Evolutionary conservation across 1,140 invertebrate genomes (phyloP), one percentile per base, ranked within the genome.

Genomic region (Zaprionus kolodkinae): DNA sequence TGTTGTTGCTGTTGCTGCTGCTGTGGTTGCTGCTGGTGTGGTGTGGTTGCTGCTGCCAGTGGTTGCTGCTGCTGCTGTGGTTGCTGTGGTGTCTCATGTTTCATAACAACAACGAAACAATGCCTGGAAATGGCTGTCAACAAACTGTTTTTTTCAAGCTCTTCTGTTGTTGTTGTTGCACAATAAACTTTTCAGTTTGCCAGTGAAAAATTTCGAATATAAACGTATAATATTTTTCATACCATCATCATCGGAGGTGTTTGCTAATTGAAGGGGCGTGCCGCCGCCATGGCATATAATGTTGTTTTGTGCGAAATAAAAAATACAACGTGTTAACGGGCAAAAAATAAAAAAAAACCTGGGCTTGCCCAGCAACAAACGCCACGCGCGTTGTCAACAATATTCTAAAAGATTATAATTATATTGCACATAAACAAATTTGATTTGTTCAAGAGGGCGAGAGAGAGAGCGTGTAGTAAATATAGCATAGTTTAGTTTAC

Each of bases 31-130:
- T 65, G 75, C 15, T 63, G 63, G 25, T 65, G 21, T 21, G 21
- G 21, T 21, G 21, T 21, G 2, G 21, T 21, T 21, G 21, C 21
- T 21, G 76, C 66, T 59, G 30, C 52, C 54, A n/a, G 11, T 48
- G 43, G 43, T 52, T 70, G 71, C 65, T 75, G 40, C n/a, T n/a
- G 76, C 66, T 59, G 30, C 52, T 60, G 11, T 48, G 43, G 43
- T 52, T 70, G 71, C 65, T 75, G 40, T 66, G 68, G 70, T 63
- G 81, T 67, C 83, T 86, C 82, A 68, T 77, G 83, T 86, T 86
- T 86, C 83, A 88, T 87, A 87, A 84, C 80, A 84, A 88, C 80
- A 82, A 81, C 40, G 60, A 75, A 77, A 87, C 84, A 87, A 87
- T 89, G 85, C 85, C 77, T 84, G 85, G 77, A 88, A 88, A 84